Percentiles rank a stretch among this genome's conserved stretches.
Conservation (phyloP, 64 coral and sea anemone species). For the Acropora yongei region DNA sequence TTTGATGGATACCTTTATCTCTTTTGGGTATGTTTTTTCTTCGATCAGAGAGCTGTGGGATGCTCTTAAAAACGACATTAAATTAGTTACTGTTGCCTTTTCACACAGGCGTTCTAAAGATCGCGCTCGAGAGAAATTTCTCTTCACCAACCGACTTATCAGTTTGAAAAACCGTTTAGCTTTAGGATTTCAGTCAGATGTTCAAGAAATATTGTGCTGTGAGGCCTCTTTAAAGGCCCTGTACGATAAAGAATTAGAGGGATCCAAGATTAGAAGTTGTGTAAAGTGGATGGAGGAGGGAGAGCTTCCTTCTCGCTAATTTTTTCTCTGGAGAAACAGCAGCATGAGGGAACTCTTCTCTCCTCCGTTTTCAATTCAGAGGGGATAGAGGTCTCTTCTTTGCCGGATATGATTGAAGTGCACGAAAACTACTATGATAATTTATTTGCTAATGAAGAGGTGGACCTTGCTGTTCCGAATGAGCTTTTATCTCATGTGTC, state of each 20-base stretch:
- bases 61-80: too few relatives aligned
- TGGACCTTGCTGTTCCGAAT: neutral
- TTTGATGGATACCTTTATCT: too few relatives aligned
- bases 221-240: neutral
- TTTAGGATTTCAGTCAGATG: neutral
- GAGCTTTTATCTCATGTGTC: neutral
- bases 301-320: slow-evolving; percentile 51
- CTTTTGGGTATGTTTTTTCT: too few relatives aligned
- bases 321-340: neutral
- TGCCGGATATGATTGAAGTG: neutral
- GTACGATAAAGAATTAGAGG: neutral
- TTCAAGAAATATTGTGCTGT: neutral
- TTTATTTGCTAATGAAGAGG: neutral
- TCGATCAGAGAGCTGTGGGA: too few relatives aligned
- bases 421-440: neutral
- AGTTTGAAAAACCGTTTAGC: neutral
- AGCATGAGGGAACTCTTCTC: neutral
- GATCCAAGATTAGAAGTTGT: neutral
- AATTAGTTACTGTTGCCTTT: neutral
- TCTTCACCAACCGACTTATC: neutral
- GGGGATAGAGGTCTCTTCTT: neutral
- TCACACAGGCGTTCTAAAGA: neutral
- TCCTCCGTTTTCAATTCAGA: neutral
- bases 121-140: too few relatives aligned
- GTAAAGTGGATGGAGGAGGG: slow-evolving; percentile 46